A percentile compares a stretch with the other conserved stretches of the same genome.
Evolutionary conservation across 2,113 vertebrate species (phyloP).

Genomic region (Centrocercus urophasianus): DNA sequence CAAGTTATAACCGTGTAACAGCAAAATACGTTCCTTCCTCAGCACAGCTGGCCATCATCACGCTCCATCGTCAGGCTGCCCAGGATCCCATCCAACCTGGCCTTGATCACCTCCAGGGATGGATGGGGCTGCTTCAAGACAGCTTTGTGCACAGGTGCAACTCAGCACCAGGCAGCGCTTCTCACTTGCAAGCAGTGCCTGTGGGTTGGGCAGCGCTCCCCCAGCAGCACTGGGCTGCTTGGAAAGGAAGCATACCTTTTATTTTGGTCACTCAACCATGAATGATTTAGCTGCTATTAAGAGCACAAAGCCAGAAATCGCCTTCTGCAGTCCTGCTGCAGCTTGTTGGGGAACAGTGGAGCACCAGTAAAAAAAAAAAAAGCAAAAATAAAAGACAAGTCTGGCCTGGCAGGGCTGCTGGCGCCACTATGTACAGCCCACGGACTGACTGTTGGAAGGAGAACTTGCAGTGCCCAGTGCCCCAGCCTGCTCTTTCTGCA

Average conservation of each 20-base stretch:
- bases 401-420: neutral
- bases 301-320: neutral
- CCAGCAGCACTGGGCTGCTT: fast-evolving
- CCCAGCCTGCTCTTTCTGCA: neutral
- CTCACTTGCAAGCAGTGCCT: no score
- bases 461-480: neutral
- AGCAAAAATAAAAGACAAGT: neutral
- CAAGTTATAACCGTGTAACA: no score
- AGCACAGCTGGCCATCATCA: no score
- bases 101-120: no score
- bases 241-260: neutral
- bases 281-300: neutral
- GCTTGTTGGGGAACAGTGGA: neutral
- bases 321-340: neutral
- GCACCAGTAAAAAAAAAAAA: neutral
- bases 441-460: neutral
- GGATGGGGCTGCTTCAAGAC: neutral
- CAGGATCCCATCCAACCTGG: no score
- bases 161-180: no score
- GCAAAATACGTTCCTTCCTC: no score
- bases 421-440: neutral
- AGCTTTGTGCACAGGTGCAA: fast-evolving
- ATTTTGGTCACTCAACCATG: neutral
- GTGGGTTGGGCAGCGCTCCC: fast-evolving
- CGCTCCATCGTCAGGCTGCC: no score